A percentile compares a stretch with the other conserved stretches of the same genome.
Conservation (phyloP, 2,888 invertebrate species). For the Steromphala cineraria region DNA sequence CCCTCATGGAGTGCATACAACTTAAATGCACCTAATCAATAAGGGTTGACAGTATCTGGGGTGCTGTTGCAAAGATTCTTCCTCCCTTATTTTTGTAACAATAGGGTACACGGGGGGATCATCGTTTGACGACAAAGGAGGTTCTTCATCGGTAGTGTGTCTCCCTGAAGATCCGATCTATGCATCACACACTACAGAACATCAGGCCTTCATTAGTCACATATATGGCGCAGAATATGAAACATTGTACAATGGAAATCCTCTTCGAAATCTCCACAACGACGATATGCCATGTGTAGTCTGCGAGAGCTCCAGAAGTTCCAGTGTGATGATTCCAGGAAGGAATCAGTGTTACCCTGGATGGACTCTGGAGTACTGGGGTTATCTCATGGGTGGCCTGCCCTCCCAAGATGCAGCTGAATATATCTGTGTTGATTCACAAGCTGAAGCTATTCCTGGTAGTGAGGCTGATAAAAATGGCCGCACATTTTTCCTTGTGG, state of each 20-base stretch:
- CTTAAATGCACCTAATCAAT: too few relatives aligned
- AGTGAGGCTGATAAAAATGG: too few relatives aligned
- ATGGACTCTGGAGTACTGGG: slow-evolving; percentile 1
- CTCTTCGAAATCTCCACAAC: neutral
- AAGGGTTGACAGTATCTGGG: too few relatives aligned
- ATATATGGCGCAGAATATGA: neutral
- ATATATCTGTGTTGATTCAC: too few relatives aligned
- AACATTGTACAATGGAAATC: neutral
- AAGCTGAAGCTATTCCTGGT: too few relatives aligned
- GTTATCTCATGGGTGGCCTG: neutral
- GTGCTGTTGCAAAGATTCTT: too few relatives aligned
- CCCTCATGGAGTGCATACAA: too few relatives aligned
- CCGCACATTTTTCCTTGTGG: too few relatives aligned
- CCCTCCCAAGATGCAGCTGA: neutral
- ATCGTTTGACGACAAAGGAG: neutral
- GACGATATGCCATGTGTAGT: neutral
- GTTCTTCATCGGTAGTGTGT: neutral
- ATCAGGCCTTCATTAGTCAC: neutral
- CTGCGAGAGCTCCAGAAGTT: neutral
- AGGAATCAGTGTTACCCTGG: neutral
- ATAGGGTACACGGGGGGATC: neutral
- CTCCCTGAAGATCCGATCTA: neutral
- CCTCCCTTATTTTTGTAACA: too few relatives aligned
- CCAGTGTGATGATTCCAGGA: neutral
- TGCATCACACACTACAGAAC: neutral